Base-by-base conservation (phyloP, 2,113 vertebrate species). In the Hepsetus odoe region DNA sequence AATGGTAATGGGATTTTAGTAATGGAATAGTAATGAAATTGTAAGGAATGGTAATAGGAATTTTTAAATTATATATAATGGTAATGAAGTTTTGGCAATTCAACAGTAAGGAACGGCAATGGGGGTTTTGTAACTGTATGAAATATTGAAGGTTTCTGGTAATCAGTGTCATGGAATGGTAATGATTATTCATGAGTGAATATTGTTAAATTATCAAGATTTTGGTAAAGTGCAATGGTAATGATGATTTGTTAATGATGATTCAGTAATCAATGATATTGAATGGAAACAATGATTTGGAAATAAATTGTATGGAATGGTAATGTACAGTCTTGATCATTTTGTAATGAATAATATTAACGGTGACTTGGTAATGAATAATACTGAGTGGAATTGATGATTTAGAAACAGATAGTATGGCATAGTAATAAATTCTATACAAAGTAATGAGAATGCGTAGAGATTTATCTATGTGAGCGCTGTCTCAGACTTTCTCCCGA, bases 381-480 rank as follows among this genome's bases (percentile, higher is more conserved):
- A 22, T 24, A 55, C 24, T 5, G 22, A 55, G 11, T 55, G 51
- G n/a, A 22, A 24, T 5, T 22, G 51, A 22, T 3, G 46, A 20
- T 14, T 20, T 49, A 18, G 18, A 2, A 44, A 13, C 16, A 6
- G 13, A 16, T 44, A 14, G 42, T 49, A 49, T 5, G 20, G 46
- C 18, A 49, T 49, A 6, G 2, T 2, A 49, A 49, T 49, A 18
- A 49, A 9, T n/a, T n/a, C n/a, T n/a, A n/a, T n/a, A n/a, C n/a
- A n/a, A 11, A 14, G 44, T 46, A 46, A 46, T 46, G 5, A 46
- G 44, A 13, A 46, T 46, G 5, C 3, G 11, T 5, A 4, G 70
- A 55, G 49, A 59, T 26, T 38, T 72, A 65, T 72, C 35, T 42
- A 62, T 79, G 64, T 72, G 68, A 51, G 72, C 72, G 77, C 77